A percentile compares a stretch with the other conserved stretches of the same genome.
Conservation (phyloP, 2,113 vertebrate species). For the Cyprinus carpio region DNA sequence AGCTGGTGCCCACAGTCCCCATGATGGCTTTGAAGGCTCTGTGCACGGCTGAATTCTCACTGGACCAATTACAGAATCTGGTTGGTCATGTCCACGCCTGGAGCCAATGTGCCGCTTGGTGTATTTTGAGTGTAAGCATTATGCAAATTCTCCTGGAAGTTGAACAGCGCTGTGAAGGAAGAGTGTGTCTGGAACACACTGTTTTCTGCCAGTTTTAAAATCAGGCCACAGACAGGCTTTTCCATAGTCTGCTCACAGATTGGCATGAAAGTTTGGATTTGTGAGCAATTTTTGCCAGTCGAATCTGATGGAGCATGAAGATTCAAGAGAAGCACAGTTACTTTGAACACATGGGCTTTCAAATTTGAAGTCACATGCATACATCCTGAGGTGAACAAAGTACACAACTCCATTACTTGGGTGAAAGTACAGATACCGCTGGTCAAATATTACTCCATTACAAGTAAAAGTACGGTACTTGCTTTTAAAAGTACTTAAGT, state of each 20-base stretch:
- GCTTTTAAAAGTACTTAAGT: too few relatives aligned
- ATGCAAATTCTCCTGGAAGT: constrained; percentile 3
- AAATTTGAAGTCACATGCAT: neutral
- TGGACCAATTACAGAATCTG: constrained; percentile 31
- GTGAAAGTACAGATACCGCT: too few relatives aligned
- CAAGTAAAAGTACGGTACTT: too few relatives aligned
- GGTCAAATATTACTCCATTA: too few relatives aligned
- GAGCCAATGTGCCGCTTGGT: neutral
- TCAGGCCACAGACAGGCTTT: neutral
- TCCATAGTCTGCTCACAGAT: neutral
- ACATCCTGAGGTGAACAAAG: neutral
- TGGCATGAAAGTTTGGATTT: neutral
- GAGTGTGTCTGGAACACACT: neutral
- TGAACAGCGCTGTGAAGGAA: neutral
- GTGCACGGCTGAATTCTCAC: constrained; percentile 12
- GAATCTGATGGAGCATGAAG: neutral
- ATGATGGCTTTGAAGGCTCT: neutral
- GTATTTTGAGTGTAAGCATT: constrained; percentile 16
- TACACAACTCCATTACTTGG: too few relatives aligned
- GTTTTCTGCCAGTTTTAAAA: neutral
- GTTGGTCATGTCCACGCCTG: neutral
- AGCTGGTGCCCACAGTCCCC: constrained; percentile 5
- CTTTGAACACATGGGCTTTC: neutral
- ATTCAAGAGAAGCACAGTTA: neutral
- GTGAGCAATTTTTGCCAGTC: neutral